Percentiles rank a stretch among this genome's conserved stretches.
These are phyloP conservation scores for Bradypodion pumilum DNA, from an alignment of 2,797 vertebrate genomes.

Conservation along the genomic window DNA sequence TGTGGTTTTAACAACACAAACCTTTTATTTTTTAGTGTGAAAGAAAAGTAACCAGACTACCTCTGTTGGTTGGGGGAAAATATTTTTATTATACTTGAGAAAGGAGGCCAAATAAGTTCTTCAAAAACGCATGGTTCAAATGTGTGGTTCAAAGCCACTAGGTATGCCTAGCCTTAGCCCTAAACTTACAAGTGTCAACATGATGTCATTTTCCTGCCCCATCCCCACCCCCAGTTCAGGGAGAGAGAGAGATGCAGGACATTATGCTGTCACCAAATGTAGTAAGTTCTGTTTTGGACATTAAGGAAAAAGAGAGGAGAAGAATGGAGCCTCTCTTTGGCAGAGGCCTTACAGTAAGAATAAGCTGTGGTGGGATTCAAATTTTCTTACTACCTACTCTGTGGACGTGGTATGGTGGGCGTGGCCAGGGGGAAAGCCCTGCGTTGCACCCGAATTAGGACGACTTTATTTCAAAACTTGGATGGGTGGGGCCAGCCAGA, in stretches of 20 bases:
- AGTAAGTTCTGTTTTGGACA: not conserved
- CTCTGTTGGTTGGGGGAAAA: not conserved
- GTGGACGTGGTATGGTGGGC: no score
- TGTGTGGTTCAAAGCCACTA: not conserved
- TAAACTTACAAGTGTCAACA: not conserved
- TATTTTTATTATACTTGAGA: not conserved
- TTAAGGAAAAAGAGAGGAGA: not conserved
- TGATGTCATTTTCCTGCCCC: not conserved
- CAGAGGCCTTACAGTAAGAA: not conserved
- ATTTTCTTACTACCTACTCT: no score
- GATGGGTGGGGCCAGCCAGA: no score
- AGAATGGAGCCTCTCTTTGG: not conserved
- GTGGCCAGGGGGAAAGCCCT: no score
- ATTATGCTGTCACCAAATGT: not conserved
- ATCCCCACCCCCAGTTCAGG: not conserved
- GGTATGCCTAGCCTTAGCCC: not conserved
- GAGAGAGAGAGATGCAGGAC: not conserved
- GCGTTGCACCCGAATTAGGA: no score
- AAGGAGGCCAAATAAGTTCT: not conserved
- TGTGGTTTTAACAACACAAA: not conserved
- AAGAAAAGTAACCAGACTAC: not conserved
- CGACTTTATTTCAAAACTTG: no score
- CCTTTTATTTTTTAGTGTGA: not conserved
- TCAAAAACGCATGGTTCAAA: not conserved
- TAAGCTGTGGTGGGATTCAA: no score